Base-by-base conservation (phyloP, 2,888 invertebrate species). In the Cosmorhoe ocellata region DNA sequence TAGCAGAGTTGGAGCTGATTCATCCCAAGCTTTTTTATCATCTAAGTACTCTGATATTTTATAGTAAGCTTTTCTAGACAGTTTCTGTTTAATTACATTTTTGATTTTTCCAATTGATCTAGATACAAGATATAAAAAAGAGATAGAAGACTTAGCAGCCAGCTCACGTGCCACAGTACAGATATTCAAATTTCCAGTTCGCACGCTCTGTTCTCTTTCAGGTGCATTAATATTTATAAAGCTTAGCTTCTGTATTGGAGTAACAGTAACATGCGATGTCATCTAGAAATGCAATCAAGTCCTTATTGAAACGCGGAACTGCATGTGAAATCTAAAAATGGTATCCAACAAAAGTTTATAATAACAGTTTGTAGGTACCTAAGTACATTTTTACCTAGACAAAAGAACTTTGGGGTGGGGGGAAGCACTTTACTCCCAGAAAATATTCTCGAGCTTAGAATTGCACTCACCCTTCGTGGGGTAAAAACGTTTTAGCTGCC, bases 101-200 rank as follows among this genome's bases (percentile, higher is more conserved):
- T n/a, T n/a, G n/a, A n/a, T n/a, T n/a, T n/a, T n/a, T n/a, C n/a
- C n/a, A n/a, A n/a, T n/a, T n/a, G n/a, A 6, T 7, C 34, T 36
- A 22, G 22, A 22, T 7, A 1, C 22, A 11, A 24, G 10, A 36
- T 36, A 8, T 12, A 24, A 36, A 34, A 24, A 24, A 2, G 11
- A 22, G 5, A 33, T 37, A 26, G 9, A 18, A n/a, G 0, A 37
- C 14, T 51, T 67, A 61, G 54, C 43, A 85, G 56, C 58, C 84
- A 1, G 13, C 55, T 71, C 86, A 85, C 87, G 88, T 67, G 64
- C 22, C 47, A 59, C 72, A 78, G 75, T 81, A 83, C 84, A 82
- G 81, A 75, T 76, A 81, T 86, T 87, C 86, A 80, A 84, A 84
- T 85, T 84, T 84, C 81, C 84, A 87, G 84, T 87, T 87, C 89